Conservation (phyloP, 2,113 vertebrate species). For the Furnarius figulus region DNA sequence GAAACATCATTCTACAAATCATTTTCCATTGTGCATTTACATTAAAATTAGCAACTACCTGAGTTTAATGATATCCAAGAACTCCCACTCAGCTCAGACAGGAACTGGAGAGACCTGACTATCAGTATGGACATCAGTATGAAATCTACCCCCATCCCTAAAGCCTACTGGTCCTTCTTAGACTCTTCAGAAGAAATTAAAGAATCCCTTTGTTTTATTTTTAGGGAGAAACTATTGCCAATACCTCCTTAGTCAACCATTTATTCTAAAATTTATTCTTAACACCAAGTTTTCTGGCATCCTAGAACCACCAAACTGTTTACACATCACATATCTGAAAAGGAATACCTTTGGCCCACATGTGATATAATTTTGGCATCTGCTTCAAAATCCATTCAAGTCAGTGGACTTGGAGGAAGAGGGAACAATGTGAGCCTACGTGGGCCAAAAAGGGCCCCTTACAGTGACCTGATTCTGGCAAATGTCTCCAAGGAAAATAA, state of each 20-base stretch:
- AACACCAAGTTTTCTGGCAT: not conserved
- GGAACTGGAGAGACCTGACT: not conserved
- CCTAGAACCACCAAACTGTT: not conserved
- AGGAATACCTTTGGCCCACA: not conserved
- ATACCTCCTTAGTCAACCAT: not conserved
- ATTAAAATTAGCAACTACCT: not conserved
- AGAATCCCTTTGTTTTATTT: not conserved
- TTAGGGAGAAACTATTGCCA: not conserved
- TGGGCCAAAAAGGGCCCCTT: not conserved
- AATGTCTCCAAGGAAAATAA: not conserved
- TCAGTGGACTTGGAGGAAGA: not conserved
- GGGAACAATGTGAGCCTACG: not conserved
- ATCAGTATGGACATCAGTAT: not conserved
- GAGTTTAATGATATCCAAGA: not conserved
- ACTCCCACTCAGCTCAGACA: not conserved
- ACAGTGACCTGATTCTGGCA: not conserved
- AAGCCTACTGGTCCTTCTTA: not conserved
- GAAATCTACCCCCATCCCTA: not conserved
- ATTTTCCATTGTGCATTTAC: not conserved
- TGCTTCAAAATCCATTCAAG: not conserved
- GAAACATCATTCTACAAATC: not conserved
- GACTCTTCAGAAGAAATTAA: not conserved
- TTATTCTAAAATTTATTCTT: not conserved
- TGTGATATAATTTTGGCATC: not conserved
- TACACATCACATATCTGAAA: not conserved